These are phyloP conservation scores for Pandemis heparana DNA, from an alignment of 2,888 invertebrate genomes.

Conservation along the genomic window DNA sequence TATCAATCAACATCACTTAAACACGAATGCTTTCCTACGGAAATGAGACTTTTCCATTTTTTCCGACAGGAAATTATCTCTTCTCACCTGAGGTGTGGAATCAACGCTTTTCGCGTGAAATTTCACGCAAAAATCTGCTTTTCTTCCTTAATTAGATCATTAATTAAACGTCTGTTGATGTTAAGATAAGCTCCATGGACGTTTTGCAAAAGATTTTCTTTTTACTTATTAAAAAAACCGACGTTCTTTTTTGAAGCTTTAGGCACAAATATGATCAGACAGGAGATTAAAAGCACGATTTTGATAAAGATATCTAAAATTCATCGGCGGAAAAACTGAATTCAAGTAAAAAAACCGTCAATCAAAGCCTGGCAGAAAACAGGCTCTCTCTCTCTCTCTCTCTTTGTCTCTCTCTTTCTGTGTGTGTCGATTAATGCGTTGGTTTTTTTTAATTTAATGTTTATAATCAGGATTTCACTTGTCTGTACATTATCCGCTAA, in stretches of 20 bases:
- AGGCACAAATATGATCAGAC: no score
- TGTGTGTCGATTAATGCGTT: no score
- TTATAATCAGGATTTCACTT: no score
- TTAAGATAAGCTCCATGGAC: conserved; percentile 8
- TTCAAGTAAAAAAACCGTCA: no score
- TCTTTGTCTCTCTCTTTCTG: no score
- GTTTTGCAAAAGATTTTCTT: conserved; percentile 1
- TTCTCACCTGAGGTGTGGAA: conserved; percentile 10
- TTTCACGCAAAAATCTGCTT: neutral
- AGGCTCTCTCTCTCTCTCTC: no score
- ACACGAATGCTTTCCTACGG: neutral
- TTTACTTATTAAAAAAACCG: neutral
- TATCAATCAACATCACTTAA: neutral
- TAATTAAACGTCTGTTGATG: conserved; percentile 9
- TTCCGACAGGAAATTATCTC: conserved; percentile 32
- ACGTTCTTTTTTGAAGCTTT: neutral
- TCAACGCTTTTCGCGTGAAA: neutral
- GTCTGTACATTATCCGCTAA: no score
- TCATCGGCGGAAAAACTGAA: no score
- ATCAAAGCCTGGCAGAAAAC: no score
- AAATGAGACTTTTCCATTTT: conserved; percentile 31
- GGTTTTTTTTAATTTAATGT: no score
- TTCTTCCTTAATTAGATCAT: conserved; percentile 16
- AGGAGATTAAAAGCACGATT: no score
- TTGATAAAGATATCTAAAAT: no score